These are phyloP conservation scores for Drosophila lacteicornis DNA, from an alignment of 1,140 invertebrate genomes.

Conservation along the genomic window DNA sequence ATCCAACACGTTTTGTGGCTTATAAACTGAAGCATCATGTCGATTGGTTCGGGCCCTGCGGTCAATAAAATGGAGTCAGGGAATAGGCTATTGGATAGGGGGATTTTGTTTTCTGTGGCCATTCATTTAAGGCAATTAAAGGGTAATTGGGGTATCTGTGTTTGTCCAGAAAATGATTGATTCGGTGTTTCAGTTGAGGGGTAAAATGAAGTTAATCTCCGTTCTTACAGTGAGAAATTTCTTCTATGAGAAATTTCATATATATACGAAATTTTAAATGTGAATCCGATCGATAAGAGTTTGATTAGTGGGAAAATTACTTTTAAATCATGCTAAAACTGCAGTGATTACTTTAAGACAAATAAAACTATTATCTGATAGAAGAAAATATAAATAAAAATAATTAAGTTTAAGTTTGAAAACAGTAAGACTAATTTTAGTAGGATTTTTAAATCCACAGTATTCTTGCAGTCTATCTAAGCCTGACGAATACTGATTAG, in stretches of 20 bases:
- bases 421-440: too few species aligned
- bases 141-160: slow-evolving; percentile 41
- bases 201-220: neutral
- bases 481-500: slow-evolving; percentile 31
- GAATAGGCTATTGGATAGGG: slow-evolving; percentile 1
- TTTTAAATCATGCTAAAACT: neutral
- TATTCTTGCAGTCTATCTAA: slow-evolving; percentile 9
- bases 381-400: too few species aligned
- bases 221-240: neutral
- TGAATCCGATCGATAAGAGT: neutral
- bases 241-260: too few species aligned
- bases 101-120: slow-evolving; percentile 44
- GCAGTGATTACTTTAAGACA: too few species aligned
- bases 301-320: too few species aligned
- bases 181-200: neutral
- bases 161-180: slow-evolving; percentile 23
- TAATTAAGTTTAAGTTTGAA: too few species aligned
- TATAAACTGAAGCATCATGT: slow-evolving; percentile 79
- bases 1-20: slow-evolving; percentile 82
- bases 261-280: neutral
- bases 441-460: slow-evolving; percentile 1
- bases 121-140: slow-evolving; percentile 54
- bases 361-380: too few species aligned
- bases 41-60: slow-evolving; percentile 65
- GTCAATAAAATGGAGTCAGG: slow-evolving; percentile 18